Evolutionary conservation across 2,113 vertebrate species (phyloP), one percentile per base, ranked within the genome.

Genomic region (Ibidorhyncha struthersii): DNA sequence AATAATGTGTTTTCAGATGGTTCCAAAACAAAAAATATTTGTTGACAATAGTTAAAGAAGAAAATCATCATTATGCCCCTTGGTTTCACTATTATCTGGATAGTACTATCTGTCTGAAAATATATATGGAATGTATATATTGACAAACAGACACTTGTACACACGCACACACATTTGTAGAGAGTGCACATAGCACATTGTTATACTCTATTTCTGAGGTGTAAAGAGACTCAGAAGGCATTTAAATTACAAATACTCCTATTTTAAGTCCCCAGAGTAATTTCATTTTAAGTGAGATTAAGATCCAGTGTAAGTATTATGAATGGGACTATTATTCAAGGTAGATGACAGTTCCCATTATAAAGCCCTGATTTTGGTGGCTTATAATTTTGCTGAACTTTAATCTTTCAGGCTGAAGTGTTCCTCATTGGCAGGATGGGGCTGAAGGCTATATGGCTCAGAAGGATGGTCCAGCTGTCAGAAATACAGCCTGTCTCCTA

Each of bases 351-450:
- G 62, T 96, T 96, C 82, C 74, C 59, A 97, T 97, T 95, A 95
- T 80, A 77, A 92, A 83, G 47, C 22, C 58, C 74, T 66, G 59
- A 73, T 90, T 96, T 93, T 66, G 55, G 88, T 77, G 55, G 66
- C 85, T 95, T 93, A 88, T 94, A 91, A 94, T 95, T 96, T 96
- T 95, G 79, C 73, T 93, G 93, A 96, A 93, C 82, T 95, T 97
- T 94, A 96, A 97, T 96, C 89, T 94, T 94, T 58, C 70, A 91
- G 81, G 73, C 32, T 91, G 86, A 95, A 3, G 0, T 70, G 78
- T 85, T 89, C 66, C 26, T 90, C 62, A 32, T 45, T 45, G 59
- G 85, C 87, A 96, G 62, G 52, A 93, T 41, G 29, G 53, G 36
- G 30, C 92, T 94, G 74, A 66, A 96, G 93, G 96, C 92, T 94